Evolutionary conservation across 2,888 invertebrate genomes (phyloP).

Genomic region (Shargacucullia verbasci): DNA sequence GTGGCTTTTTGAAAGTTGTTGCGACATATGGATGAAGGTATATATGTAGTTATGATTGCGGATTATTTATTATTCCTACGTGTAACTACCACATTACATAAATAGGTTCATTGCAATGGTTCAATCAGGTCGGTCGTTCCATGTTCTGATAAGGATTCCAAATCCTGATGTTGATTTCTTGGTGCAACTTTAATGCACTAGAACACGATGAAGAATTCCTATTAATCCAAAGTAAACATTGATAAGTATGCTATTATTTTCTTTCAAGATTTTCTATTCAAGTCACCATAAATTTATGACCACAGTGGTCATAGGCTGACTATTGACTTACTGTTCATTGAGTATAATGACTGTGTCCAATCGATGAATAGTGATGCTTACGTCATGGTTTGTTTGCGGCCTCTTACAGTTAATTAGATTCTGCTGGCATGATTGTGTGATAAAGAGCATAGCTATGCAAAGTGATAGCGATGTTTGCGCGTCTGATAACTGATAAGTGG

Average conservation of each 20-base stretch:
- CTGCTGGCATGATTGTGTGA: conserved; percentile 57
- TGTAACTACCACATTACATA: conserved; percentile 10
- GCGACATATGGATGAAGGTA: conserved; percentile 30
- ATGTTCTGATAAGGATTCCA: conserved; percentile 39
- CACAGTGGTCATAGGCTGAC: conserved; percentile 4
- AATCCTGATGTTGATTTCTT: conserved; percentile 28
- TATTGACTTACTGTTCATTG: conserved; percentile 28
- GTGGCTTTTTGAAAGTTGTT: conserved; percentile 50
- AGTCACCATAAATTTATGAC: too few species aligned
- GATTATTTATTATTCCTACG: conserved; percentile 30
- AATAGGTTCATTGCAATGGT: conserved; percentile 25
- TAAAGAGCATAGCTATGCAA: conserved; percentile 65
- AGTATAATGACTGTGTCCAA: conserved; percentile 37
- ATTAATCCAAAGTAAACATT: not conserved
- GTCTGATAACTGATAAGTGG: conserved; percentile 68
- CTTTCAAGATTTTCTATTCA: conserved; percentile 18
- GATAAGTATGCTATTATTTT: too few species aligned
- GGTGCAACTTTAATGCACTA: conserved; percentile 39
- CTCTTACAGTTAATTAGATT: conserved; percentile 58
- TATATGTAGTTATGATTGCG: conserved; percentile 17
- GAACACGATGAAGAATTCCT: conserved; percentile 24
- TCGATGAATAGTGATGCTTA: conserved; percentile 50
- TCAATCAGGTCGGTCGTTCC: conserved; percentile 37
- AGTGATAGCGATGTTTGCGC: conserved; percentile 69
- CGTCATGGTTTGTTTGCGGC: conserved; percentile 59